Evolutionary conservation across 2,797 vertebrate species (phyloP).

Genomic region (Acanthurus leucopareius): DNA sequence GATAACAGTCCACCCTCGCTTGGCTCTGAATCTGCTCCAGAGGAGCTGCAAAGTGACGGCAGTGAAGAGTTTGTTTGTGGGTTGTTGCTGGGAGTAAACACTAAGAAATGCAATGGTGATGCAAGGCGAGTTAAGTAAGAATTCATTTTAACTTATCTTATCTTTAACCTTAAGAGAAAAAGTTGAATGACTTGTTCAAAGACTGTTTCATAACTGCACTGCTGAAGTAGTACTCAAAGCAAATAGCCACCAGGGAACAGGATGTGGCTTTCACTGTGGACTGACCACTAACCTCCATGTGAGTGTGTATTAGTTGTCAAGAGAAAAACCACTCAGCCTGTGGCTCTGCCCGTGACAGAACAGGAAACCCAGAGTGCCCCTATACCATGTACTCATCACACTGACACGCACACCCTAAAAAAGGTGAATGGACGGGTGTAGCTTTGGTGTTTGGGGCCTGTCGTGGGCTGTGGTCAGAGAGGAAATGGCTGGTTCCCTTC

Average conservation of each 20-base stretch:
- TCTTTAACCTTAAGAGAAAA: no score
- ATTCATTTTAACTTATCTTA: no score
- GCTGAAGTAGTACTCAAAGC: slow-evolving; percentile 8
- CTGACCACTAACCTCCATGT: slow-evolving; percentile 42
- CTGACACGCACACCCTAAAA: slow-evolving; percentile 28
- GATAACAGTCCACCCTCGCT: slow-evolving; percentile 19
- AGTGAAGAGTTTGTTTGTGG: neutral
- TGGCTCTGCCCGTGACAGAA: slow-evolving; percentile 49
- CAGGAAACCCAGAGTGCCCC: slow-evolving; percentile 66
- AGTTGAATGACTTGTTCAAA: neutral
- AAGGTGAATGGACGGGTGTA: slow-evolving; percentile 46
- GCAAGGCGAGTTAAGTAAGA: neutral
- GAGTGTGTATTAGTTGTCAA: slow-evolving; percentile 38
- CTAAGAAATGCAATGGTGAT: neutral
- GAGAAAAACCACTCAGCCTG: slow-evolving; percentile 16
- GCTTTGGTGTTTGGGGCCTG: slow-evolving; percentile 34
- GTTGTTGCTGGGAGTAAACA: neutral
- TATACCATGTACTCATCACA: slow-evolving; percentile 53
- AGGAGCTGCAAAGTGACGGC: neutral
- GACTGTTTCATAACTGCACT: neutral
- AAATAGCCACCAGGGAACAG: slow-evolving; percentile 61
- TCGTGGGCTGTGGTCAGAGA: slow-evolving; percentile 49
- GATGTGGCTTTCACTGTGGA: slow-evolving; percentile 54
- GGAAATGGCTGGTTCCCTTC: slow-evolving; percentile 76
- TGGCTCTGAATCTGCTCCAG: neutral